These are phyloP conservation scores for Melanostoma mellinum DNA, from an alignment of 2,888 invertebrate genomes.

Conservation along the genomic window DNA sequence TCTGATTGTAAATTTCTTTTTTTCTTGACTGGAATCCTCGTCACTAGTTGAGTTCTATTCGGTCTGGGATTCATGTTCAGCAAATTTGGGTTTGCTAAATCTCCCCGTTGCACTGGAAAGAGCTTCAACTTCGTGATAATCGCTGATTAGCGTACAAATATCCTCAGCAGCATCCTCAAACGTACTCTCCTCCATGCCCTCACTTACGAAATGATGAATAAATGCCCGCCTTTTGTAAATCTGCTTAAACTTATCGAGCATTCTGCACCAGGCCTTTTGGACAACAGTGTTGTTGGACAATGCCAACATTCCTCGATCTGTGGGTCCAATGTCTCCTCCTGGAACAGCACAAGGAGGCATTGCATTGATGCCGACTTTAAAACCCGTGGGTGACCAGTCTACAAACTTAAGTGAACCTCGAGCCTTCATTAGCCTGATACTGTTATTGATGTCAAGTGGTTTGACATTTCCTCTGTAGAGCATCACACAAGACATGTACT, in stretches of 20 bases:
- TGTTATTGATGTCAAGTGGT: slow-evolving; percentile 87
- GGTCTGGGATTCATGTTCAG: too few species aligned
- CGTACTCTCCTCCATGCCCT: slow-evolving; percentile 86
- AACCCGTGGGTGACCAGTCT: slow-evolving; percentile 90
- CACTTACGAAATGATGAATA: slow-evolving; percentile 90
- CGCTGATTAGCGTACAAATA: slow-evolving; percentile 84
- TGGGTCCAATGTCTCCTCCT: slow-evolving; percentile 87
- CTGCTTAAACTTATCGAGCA: slow-evolving; percentile 88
- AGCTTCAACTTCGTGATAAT: slow-evolving; percentile 86
- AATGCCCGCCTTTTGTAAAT: slow-evolving; percentile 92
- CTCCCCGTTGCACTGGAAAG: background rate
- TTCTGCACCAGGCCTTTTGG: slow-evolving; percentile 88
- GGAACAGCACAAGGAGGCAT: slow-evolving; percentile 89
- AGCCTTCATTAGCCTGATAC: slow-evolving; percentile 87
- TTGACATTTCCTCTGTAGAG: slow-evolving; percentile 86
- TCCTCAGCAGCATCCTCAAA: slow-evolving; percentile 85
- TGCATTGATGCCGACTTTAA: slow-evolving; percentile 89
- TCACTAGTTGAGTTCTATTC: background rate
- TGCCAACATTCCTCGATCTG: slow-evolving; percentile 90
- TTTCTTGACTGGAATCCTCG: background rate
- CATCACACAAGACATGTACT: slow-evolving; percentile 88
- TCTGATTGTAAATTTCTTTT: too few species aligned
- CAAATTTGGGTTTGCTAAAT: too few species aligned
- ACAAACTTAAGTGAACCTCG: slow-evolving; percentile 88
- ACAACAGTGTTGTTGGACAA: slow-evolving; percentile 91